phyloP scores from a whole-genome alignment of 2,888 invertebrate genomes.

The Neoaliturus tenellus region DNA sequence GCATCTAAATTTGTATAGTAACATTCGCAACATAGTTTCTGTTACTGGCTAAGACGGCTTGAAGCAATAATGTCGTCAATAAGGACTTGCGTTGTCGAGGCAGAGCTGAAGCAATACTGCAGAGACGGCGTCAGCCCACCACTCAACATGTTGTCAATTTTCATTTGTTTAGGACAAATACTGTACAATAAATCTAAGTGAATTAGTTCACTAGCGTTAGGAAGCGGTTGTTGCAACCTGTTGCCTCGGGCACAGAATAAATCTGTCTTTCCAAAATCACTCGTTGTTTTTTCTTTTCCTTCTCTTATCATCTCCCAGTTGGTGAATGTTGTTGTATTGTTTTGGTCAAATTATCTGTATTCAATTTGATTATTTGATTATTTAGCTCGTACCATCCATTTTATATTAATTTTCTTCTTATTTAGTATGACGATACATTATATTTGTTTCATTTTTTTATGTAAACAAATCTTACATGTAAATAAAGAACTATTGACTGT shows the following conservation, averaged over 20 bases:
- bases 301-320: too few species aligned
- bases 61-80: conserved; percentile 26
- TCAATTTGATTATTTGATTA: too few species aligned
- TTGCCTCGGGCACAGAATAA: conserved; percentile 11
- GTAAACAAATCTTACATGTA: too few species aligned
- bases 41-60: background rate
- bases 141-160: conserved; percentile 40
- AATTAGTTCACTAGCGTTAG: conserved; percentile 38
- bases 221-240: conserved; percentile 37
- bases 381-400: too few species aligned
- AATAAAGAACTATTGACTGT: too few species aligned
- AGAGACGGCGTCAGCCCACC: too few species aligned
- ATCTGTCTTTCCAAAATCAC: conserved; percentile 46
- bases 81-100: background rate
- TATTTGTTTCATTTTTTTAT: too few species aligned
- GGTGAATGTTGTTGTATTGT: too few species aligned
- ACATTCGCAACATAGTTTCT: background rate
- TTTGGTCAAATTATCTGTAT: too few species aligned
- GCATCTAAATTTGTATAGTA: background rate
- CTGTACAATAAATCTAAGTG: conserved; percentile 41
- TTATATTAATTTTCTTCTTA: too few species aligned
- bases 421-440: too few species aligned
- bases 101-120: background rate
- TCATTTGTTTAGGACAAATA: conserved; percentile 44
- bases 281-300: background rate